Evolutionary conservation across 2,888 invertebrate species (phyloP).

Genomic region (Orthosia cruda): DNA sequence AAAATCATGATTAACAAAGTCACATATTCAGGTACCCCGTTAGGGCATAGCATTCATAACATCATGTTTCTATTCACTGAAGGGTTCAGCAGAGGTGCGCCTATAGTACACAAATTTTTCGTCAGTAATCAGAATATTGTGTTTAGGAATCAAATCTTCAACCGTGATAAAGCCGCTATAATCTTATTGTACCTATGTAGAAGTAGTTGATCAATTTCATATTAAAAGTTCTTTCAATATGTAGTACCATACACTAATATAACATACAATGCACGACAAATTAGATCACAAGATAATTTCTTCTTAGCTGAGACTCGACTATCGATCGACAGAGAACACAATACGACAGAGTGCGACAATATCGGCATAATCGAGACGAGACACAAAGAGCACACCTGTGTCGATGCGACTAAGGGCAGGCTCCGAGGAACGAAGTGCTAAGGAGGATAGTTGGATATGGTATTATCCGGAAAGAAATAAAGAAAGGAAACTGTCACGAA

Average conservation of each 20-base stretch:
- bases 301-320: not conserved
- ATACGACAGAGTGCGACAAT: slow-evolving; percentile 17
- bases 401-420: slow-evolving; percentile 13
- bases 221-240: not conserved
- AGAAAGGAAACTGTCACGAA: not conserved
- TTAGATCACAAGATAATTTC: slow-evolving; percentile 8
- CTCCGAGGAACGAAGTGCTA: not conserved
- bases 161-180: not conserved
- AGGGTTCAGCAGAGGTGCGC: too few species aligned
- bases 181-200: too few species aligned
- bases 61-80: too few species aligned
- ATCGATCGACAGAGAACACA: slow-evolving; percentile 18
- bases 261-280: slow-evolving; percentile 18
- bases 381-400: slow-evolving; percentile 51
- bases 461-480: not conserved
- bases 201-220: not conserved
- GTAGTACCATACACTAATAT: not conserved
- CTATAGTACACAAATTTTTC: too few species aligned
- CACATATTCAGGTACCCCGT: too few species aligned
- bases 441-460: slow-evolving; percentile 12
- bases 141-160: not conserved
- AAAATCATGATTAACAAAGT: too few species aligned
- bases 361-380: slow-evolving; percentile 22
- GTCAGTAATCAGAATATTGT: not conserved
- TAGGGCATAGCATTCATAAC: too few species aligned